phyloP scores from a whole-genome alignment of 1,140 invertebrate genomes.

The Eumeta japonica region DNA sequence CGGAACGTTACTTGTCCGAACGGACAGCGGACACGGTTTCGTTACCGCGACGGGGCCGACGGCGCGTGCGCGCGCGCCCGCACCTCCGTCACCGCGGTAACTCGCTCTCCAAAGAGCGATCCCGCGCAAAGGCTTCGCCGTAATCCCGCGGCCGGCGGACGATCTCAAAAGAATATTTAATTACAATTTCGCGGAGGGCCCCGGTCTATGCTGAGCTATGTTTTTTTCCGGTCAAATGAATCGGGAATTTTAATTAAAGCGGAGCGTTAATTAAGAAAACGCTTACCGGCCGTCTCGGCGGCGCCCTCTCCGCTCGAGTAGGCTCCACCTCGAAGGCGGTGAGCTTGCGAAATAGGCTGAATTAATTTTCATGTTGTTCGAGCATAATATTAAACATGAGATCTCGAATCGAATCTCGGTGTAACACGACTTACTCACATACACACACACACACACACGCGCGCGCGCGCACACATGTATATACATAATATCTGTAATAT shows the following conservation, averaged over 20 bases:
- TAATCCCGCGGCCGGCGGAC: neutral
- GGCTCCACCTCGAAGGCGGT: too few relatives aligned
- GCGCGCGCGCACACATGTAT: too few relatives aligned
- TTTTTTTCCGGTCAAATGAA: slow-evolving; percentile 4
- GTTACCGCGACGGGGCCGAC: too few relatives aligned
- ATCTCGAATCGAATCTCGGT: too few relatives aligned
- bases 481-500: too few relatives aligned
- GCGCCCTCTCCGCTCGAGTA: neutral
- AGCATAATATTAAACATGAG: neutral
- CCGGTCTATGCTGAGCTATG: neutral
- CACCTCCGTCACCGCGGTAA: too few relatives aligned
- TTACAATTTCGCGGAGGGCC: slow-evolving; percentile 1
- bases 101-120: too few relatives aligned
- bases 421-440: too few relatives aligned
- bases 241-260: slow-evolving; percentile 3
- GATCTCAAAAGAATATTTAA: slow-evolving; percentile 5
- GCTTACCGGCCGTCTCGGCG: neutral
- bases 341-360: neutral
- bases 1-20: too few relatives aligned
- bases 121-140: neutral
- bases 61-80: too few relatives aligned
- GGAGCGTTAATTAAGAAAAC: slow-evolving; percentile 2
- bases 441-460: too few relatives aligned
- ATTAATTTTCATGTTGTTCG: neutral
- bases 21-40: too few relatives aligned